Evolutionary conservation across 64 coral and sea anemone species (phyloP).

Genomic region (Stichodactyla mertensii): DNA sequence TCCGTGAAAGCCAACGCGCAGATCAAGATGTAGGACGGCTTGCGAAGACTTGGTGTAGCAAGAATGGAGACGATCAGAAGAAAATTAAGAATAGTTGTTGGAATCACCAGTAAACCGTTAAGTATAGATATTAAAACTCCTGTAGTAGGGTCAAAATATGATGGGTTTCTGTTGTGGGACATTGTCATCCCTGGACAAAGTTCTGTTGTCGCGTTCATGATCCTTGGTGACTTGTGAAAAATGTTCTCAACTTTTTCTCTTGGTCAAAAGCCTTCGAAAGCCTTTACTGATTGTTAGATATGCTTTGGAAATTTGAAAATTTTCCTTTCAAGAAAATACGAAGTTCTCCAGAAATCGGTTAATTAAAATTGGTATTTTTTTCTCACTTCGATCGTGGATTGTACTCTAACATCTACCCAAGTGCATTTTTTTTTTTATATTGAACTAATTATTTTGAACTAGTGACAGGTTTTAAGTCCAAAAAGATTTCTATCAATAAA

Average conservation of each 20-base stretch:
- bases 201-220: neutral
- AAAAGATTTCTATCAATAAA: too few relatives aligned
- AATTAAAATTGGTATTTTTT: too few relatives aligned
- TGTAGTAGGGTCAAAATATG: neutral
- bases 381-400: too few relatives aligned
- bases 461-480: too few relatives aligned
- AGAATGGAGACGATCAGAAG: conserved; percentile 21
- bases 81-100: conserved; percentile 9
- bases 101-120: conserved; percentile 23
- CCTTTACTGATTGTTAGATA: too few relatives aligned
- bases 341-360: too few relatives aligned
- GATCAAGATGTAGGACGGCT: conserved; percentile 32
- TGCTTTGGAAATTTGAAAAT: too few relatives aligned
- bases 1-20: too few relatives aligned
- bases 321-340: too few relatives aligned
- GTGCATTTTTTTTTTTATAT: too few relatives aligned
- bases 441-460: too few relatives aligned
- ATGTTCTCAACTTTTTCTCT: neutral
- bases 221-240: neutral
- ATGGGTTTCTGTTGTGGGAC: conserved; percentile 12
- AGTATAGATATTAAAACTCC: conserved; percentile 9
- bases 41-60: conserved; percentile 15
- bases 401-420: too few relatives aligned
- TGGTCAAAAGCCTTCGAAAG: neutral
- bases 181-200: conserved; percentile 15